Conservation (phyloP, 2,888 invertebrate genomes). For the Lasioglossum leucozonium region DNA sequence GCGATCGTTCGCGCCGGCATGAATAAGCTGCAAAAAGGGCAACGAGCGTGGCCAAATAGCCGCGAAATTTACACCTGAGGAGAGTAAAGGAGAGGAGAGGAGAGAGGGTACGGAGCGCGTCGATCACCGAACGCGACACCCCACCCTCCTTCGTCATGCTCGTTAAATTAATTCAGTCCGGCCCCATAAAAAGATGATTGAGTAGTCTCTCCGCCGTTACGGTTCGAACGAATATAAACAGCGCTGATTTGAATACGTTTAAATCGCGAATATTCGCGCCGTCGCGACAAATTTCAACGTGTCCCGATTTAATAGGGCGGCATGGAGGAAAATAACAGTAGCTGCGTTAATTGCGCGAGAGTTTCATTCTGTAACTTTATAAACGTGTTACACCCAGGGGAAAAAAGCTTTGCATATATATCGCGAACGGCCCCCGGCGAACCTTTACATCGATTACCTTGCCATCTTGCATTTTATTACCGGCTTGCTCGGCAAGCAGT, state of each 20-base stretch:
- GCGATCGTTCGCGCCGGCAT: conserved; percentile 6
- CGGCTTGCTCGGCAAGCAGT: background rate
- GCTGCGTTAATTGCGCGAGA: background rate
- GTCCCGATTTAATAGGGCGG: background rate
- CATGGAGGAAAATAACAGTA: background rate
- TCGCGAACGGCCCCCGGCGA: background rate
- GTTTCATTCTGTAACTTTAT: background rate
- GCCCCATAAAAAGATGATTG: conserved; percentile 7
- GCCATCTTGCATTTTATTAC: background rate
- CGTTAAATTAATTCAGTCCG: conserved; percentile 41
- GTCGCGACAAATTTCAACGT: background rate
- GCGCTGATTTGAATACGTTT: conserved; percentile 6
- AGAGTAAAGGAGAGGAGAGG: too few species aligned
- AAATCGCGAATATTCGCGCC: background rate
- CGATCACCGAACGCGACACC: conserved; percentile 20
- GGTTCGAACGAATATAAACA: background rate
- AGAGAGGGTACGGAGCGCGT: background rate
- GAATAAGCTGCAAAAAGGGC: background rate
- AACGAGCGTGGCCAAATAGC: conserved; percentile 22
- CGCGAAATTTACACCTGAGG: conserved; percentile 43
- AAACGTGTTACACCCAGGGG: background rate
- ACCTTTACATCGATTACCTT: background rate
- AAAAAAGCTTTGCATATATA: background rate
- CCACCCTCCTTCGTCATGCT: background rate
- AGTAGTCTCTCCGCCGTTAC: background rate